phyloP scores from a whole-genome alignment of 2,888 invertebrate genomes.

The Lissocephala sabroskyi region DNA sequence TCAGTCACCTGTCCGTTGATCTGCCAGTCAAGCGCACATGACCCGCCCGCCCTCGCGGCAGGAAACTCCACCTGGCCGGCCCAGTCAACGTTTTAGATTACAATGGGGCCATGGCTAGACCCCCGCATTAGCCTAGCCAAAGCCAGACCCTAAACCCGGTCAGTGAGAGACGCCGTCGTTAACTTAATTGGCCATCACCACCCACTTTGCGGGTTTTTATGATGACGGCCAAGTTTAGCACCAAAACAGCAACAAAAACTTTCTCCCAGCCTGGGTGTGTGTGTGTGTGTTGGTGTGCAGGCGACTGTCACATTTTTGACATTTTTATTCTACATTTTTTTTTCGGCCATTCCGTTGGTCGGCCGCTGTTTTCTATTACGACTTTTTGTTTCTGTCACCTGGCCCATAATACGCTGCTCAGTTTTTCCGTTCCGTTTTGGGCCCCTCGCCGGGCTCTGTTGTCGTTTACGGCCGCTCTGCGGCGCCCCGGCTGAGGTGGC shows the following conservation, averaged over 20 bases:
- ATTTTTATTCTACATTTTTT: slow-evolving; percentile 57
- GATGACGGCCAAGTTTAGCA: slow-evolving; percentile 21
- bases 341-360: slow-evolving; percentile 40
- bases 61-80: slow-evolving; percentile 17
- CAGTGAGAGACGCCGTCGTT: slow-evolving; percentile 47
- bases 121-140: not conserved
- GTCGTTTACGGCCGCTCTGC: slow-evolving; percentile 1
- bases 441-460: slow-evolving; percentile 12
- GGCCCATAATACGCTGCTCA: slow-evolving; percentile 37
- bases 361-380: slow-evolving; percentile 39
- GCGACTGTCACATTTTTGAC: slow-evolving; percentile 58
- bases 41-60: too few species aligned
- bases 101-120: slow-evolving; percentile 39
- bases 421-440: not conserved
- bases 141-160: not conserved
- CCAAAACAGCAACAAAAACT: slow-evolving; percentile 22
- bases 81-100: slow-evolving; percentile 65
- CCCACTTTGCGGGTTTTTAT: slow-evolving; percentile 61
- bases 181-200: slow-evolving; percentile 62
- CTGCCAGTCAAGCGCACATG: slow-evolving; percentile 61
- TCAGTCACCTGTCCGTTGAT: slow-evolving; percentile 69
- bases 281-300: slow-evolving; percentile 9
- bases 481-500: not conserved
- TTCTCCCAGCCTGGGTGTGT: not conserved
- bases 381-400: slow-evolving; percentile 50